Conservation (phyloP, 2,113 vertebrate species). For the Rhinopomastus cyanomelas region DNA sequence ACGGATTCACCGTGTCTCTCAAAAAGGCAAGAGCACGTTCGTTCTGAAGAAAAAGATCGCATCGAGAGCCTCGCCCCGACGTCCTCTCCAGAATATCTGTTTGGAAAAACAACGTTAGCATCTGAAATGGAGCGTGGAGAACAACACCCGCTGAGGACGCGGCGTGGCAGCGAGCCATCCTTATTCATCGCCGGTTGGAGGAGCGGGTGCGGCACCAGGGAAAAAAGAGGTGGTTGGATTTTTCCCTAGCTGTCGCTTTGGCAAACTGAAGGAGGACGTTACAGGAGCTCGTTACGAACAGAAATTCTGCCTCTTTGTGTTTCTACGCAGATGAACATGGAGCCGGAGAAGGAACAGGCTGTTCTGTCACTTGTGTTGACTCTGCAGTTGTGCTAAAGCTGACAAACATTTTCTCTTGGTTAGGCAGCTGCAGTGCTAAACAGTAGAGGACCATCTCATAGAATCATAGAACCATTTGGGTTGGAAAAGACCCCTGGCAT, state of each 20-base stretch:
- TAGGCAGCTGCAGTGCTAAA: background rate
- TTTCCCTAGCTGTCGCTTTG: background rate
- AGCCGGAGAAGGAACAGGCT: background rate
- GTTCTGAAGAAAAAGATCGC: background rate
- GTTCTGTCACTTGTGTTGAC: background rate
- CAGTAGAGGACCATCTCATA: background rate
- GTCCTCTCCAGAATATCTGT: background rate
- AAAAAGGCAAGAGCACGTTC: background rate
- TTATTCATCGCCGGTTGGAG: background rate
- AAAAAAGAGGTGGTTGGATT: rapidly evolving
- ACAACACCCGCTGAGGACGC: background rate
- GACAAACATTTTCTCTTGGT: background rate
- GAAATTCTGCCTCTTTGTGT: background rate
- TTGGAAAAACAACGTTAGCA: background rate
- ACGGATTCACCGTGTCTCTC: background rate
- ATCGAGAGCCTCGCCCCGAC: background rate
- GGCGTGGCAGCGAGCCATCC: background rate
- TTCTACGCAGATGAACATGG: background rate
- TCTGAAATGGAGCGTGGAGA: background rate
- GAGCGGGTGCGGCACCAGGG: background rate
- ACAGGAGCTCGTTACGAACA: background rate
- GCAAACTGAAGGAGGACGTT: background rate
- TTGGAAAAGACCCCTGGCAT: no score
- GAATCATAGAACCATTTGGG: no score
- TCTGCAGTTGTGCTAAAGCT: background rate